phyloP scores from a whole-genome alignment of 2,113 vertebrate species.

The Oreochromis niloticus region DNA sequence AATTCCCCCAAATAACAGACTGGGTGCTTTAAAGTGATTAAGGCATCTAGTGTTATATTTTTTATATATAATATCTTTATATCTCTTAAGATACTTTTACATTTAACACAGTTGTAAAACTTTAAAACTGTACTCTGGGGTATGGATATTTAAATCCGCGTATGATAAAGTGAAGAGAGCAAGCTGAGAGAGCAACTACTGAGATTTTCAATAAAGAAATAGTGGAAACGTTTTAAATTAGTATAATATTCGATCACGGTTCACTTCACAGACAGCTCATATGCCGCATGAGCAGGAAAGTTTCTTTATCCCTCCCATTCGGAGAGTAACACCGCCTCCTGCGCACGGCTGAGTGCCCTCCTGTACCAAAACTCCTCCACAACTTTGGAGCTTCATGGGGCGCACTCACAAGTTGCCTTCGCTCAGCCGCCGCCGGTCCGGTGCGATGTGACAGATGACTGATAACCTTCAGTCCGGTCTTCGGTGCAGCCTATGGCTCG shows the following conservation, averaged over 20 bases:
- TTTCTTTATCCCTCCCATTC: slow-evolving; percentile 46
- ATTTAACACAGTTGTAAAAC: background rate
- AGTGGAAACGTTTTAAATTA: background rate
- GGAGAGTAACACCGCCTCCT: slow-evolving; percentile 39
- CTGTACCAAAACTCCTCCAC: slow-evolving; percentile 54
- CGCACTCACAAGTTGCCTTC: background rate
- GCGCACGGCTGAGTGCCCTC: background rate
- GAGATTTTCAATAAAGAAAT: background rate
- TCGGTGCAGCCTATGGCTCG: slow-evolving; percentile 40
- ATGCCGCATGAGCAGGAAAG: background rate
- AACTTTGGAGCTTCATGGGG: slow-evolving; percentile 28
- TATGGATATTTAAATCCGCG: background rate
- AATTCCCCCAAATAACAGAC: background rate
- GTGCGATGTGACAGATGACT: slow-evolving; percentile 34
- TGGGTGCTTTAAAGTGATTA: background rate
- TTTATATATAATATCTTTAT: background rate
- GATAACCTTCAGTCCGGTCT: background rate
- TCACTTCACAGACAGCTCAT: background rate
- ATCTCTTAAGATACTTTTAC: background rate
- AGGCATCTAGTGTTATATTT: background rate
- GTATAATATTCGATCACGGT: background rate
- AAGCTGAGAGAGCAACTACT: background rate
- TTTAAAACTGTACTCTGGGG: background rate
- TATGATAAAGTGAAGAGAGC: background rate
- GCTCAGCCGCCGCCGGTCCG: background rate